These are phyloP conservation scores for Gortyna flavago DNA, from an alignment of 2,888 invertebrate genomes.

Conservation along the genomic window DNA sequence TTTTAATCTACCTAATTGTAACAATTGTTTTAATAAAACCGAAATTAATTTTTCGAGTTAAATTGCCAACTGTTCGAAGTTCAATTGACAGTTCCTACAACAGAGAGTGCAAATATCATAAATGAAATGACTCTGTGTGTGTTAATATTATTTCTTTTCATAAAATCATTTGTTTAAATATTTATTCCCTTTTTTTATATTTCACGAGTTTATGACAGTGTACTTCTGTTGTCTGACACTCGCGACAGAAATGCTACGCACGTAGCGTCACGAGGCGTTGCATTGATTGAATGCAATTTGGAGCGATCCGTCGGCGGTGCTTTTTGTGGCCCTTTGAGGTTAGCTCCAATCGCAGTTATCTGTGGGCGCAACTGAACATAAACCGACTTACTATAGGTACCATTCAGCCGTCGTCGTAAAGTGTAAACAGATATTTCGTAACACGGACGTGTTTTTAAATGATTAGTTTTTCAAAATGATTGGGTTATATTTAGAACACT, in stretches of 20 bases:
- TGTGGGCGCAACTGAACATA: neutral
- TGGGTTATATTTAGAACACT: too few relatives aligned
- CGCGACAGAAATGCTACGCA: conserved; percentile 10
- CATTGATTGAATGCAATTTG: conserved; percentile 59
- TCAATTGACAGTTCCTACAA: neutral
- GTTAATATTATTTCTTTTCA: neutral
- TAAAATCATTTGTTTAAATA: neutral
- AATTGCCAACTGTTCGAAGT: conserved; percentile 1
- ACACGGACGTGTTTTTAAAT: neutral
- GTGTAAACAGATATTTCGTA: neutral
- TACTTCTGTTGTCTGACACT: neutral
- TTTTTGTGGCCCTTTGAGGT: conserved; percentile 63
- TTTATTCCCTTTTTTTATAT: neutral
- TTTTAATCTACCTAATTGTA: conserved; percentile 16
- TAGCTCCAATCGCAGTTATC: conserved; percentile 29
- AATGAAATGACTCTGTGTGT: neutral
- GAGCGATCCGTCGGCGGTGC: conserved; percentile 24
- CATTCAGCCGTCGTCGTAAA: neutral
- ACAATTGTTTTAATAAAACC: conserved; percentile 26
- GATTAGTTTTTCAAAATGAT: neutral
- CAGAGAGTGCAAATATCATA: neutral
- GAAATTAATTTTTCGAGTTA: conserved; percentile 4
- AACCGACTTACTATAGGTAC: neutral
- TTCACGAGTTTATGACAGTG: neutral
- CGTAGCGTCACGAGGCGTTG: conserved; percentile 33